Conservation (phyloP, 2,113 vertebrate species). For the Microcebus jonahi region DNA sequence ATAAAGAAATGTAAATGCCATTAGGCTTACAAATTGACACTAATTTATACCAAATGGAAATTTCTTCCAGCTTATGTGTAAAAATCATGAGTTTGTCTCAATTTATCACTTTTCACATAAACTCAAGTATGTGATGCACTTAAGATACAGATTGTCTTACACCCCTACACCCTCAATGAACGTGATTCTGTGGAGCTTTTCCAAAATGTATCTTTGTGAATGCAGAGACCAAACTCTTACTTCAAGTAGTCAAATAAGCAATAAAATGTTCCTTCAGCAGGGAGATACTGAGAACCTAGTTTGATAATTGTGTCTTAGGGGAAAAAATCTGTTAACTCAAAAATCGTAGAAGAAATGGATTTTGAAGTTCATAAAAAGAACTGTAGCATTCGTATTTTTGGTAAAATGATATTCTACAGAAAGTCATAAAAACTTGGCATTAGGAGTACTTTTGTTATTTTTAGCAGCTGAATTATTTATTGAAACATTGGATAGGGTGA, state of each 20-base stretch:
- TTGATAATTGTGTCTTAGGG: constrained; percentile 24
- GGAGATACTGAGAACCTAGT: not conserved
- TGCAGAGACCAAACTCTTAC: not conserved
- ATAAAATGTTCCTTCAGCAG: not conserved
- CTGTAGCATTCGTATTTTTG: not conserved
- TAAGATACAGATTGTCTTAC: not conserved
- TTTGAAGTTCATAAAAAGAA: not conserved
- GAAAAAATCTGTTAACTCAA: not conserved
- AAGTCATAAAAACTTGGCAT: not conserved
- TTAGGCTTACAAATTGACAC: not conserved
- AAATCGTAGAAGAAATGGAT: not conserved
- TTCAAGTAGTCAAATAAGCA: constrained; percentile 1
- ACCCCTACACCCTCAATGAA: not conserved
- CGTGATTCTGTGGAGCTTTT: not conserved
- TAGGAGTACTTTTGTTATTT: not conserved
- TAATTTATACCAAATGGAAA: not conserved
- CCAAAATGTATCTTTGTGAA: not conserved
- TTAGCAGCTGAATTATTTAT: not conserved
- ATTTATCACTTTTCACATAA: not conserved
- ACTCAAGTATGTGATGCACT: not conserved
- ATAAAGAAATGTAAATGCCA: not conserved
- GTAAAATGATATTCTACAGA: not conserved
- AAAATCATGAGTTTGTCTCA: not conserved
- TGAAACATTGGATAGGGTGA: not conserved
- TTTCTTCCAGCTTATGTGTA: not conserved